These are phyloP conservation scores for Mus pahari DNA, from an alignment of 2,113 vertebrate genomes.

Conservation along the genomic window DNA sequence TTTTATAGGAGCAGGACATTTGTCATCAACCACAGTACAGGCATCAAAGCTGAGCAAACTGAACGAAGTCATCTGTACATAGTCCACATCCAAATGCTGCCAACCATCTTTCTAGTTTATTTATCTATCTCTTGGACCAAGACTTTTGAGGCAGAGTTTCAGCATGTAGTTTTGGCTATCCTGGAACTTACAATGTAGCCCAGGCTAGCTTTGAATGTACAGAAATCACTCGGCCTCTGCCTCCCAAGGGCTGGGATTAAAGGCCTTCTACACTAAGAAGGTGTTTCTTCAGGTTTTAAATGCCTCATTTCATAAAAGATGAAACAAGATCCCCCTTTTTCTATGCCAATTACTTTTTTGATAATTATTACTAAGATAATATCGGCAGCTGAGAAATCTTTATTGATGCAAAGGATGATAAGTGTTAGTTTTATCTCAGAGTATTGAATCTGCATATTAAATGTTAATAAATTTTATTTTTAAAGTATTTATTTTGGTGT, in stretches of 20 bases:
- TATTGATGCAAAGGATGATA: not conserved
- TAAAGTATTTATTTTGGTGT: not conserved
- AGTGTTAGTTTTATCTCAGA: not conserved
- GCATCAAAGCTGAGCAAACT: constrained; percentile 29
- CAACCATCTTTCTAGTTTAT: not conserved
- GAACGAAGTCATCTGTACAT: constrained; percentile 1
- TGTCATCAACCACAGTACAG: not conserved
- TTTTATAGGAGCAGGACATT: constrained; percentile 44
- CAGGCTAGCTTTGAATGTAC: not conserved
- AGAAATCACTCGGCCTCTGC: not conserved
- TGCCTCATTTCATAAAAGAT: not conserved
- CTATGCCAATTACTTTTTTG: not conserved
- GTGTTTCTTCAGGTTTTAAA: not conserved
- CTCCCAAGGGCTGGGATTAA: not conserved
- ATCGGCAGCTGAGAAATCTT: not conserved
- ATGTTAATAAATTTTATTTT: not conserved
- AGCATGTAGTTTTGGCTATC: not conserved
- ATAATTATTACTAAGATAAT: not conserved
- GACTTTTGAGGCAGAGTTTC: not conserved
- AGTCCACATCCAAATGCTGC: constrained; percentile 21
- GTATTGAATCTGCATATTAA: not conserved
- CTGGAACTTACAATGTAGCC: not conserved
- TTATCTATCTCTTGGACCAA: not conserved
- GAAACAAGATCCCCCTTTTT: not conserved
- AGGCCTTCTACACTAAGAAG: no score